Evolutionary conservation across 2,888 invertebrate genomes (phyloP), one percentile per base, ranked within the genome.

Genomic region (Platycnemis pennipes): DNA sequence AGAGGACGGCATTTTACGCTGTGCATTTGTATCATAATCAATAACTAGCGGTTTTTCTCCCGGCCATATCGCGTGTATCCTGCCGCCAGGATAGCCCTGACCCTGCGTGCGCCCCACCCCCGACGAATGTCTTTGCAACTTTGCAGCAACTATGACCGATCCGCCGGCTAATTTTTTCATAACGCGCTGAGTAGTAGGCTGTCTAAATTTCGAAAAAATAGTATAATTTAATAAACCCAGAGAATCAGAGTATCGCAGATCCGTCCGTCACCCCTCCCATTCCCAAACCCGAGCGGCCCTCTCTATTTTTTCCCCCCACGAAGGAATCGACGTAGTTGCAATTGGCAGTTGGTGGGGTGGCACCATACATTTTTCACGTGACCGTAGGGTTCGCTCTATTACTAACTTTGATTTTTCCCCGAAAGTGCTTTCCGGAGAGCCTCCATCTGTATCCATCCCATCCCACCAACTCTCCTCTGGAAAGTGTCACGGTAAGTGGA

Each of bases 401-500:
- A 11, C 91, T 37, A 26, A 26, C 16, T 19, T 88, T 89, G 19
- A 19, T 91, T 63, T 91, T 44, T 69, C n/a, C 8, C 56, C 56
- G 89, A 31, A 56, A 56, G 89, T 56, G 91, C 91, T 69, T 44
- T 77, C 69, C 44, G 45, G 63, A 63, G 91, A 42, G 19, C 63
- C 42, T 16, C 63, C 77, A 31, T 37, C 77, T 63, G 77, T 37
- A n/a, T n/a, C n/a, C 77, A 13, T 11, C n/a, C 16, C 31, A 16
- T 31, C 77, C 31, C 31, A 37, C 77, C 31, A 31, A 77, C 42
- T 91, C 91, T 89, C 56, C 53, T 89, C 91, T 69, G 91, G 69
- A 45, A 91, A 91, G 91, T 91, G 91, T 56, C 91, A 69, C 44
- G 45, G 63, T 69, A 44, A 63, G 91, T 91, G 91, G 91, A 69